Evolutionary conservation across 2,888 invertebrate species (phyloP), one percentile per base, ranked within the genome.

Genomic region (Epiblema foenella): DNA sequence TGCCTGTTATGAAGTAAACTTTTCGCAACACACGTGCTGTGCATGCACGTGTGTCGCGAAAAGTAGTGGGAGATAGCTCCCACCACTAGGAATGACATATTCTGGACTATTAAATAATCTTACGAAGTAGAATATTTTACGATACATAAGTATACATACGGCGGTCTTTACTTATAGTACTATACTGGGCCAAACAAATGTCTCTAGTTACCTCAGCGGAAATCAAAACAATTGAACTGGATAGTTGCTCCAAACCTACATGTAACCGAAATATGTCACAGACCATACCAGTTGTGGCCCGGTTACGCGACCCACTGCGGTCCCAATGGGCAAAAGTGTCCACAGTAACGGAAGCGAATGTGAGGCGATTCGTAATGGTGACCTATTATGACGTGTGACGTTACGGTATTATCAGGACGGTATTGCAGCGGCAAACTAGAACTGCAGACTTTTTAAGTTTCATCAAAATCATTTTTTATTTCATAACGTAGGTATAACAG

Each of bases 321-420:
- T 88, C 89, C 90, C 90, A 75, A 87, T 90, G 91, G 91, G 89
- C 86, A 91, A 91, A 85, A 91, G 86, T 92, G 91, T 92, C 91
- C 90, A 90, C 88, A 86, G 86, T 91, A 91, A 91, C 93, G 92
- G 92, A 92, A 90, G 89, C 79, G 68, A 54, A n/a, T 70, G 70
- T 70, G 70, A 54, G 52, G n/a, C 24, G 70, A 49, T 24, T 70
- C 37, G 46, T 63, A 70, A 70, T 54, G 54, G 4, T 46, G 54
- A 20, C 70, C 65, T 49, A 70, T 70, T 60, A 70, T 63, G 46
- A 49, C 54, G 46, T 56, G 67, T 39, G 42, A 29, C 58, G 58
- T 59, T 49, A 20, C 49, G 46, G 46, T 46, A 42, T 42, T 42
- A 42, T 15, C 15, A 42, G 15, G 42, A 42, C 3, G 46, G n/a